Conservation (phyloP, 2,888 invertebrate species). For the Axea sp. region DNA sequence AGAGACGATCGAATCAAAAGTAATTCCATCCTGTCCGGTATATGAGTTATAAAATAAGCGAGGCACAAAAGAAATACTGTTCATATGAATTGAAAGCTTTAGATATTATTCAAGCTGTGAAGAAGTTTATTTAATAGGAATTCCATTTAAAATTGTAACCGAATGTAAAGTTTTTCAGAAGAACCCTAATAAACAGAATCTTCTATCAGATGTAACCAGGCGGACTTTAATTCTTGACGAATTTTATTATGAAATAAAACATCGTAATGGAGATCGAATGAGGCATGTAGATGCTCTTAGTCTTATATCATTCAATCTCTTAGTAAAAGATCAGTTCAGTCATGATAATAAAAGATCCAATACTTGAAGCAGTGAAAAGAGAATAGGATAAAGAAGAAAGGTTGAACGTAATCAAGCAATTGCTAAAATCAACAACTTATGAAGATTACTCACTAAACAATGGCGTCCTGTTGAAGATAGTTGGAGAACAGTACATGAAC, state of each 20-base stretch:
- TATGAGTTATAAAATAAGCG: background rate
- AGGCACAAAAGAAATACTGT: background rate
- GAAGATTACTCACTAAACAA: too few relatives aligned
- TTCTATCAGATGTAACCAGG: constrained; percentile 10
- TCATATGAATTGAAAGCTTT: background rate
- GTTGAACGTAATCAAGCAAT: too few relatives aligned
- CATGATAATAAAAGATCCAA: too few relatives aligned
- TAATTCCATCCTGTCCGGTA: background rate
- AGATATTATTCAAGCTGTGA: background rate
- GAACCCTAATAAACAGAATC: background rate
- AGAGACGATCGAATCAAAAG: background rate
- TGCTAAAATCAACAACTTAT: too few relatives aligned
- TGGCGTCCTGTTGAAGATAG: too few relatives aligned
- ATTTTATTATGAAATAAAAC: constrained; percentile 4
- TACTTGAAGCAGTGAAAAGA: constrained; percentile 6
- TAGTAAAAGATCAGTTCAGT: too few relatives aligned
- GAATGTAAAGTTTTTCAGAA: background rate
- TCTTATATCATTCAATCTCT: too few relatives aligned
- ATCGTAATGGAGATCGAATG: constrained; percentile 1
- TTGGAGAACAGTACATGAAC: too few relatives aligned
- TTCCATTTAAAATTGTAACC: background rate
- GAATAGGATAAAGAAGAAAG: too few relatives aligned
- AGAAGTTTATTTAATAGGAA: background rate
- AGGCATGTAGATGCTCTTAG: too few relatives aligned
- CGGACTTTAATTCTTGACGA: constrained; percentile 1